These are phyloP conservation scores for Eupleurogrammus muticus DNA, from an alignment of 2,797 vertebrate species.

Conservation along the genomic window DNA sequence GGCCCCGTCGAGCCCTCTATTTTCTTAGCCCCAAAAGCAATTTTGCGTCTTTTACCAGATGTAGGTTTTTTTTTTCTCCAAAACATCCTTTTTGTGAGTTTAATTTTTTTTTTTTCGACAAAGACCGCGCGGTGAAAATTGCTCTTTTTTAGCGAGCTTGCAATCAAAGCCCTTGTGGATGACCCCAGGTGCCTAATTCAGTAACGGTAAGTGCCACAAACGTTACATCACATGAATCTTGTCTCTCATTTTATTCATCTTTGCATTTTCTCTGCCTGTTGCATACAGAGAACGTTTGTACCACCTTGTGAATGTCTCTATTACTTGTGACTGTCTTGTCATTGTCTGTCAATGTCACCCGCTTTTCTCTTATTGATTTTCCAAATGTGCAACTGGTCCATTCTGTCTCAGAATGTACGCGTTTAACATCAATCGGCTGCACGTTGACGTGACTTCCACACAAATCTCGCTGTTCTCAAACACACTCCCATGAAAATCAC, in stretches of 20 bases:
- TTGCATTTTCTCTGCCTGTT: conserved; percentile 10
- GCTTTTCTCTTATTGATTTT: conserved; percentile 61
- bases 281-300: not conserved
- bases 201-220: conserved; percentile 77
- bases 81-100: conserved; percentile 40
- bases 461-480: conserved; percentile 18
- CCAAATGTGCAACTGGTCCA: conserved; percentile 31
- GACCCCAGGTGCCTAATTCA: conserved; percentile 70
- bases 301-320: conserved; percentile 4
- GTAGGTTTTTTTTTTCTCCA: conserved; percentile 35
- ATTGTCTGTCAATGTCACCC: conserved; percentile 33
- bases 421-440: conserved; percentile 26
- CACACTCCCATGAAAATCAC: conserved; percentile 2
- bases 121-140: conserved; percentile 54
- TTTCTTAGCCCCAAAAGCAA: conserved; percentile 15
- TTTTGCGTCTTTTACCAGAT: conserved; percentile 31
- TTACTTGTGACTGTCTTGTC: conserved; percentile 1
- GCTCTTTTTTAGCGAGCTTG: conserved; percentile 37
- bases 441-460: conserved; percentile 17
- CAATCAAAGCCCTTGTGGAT: conserved; percentile 65
- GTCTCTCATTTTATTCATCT: conserved; percentile 6
- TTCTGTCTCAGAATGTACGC: conserved; percentile 21
- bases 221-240: conserved; percentile 47
- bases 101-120: conserved; percentile 37
- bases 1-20: conserved; percentile 17